Evolutionary conservation across 2,888 invertebrate genomes (phyloP).

Genomic region (Eupithecia inturbata): DNA sequence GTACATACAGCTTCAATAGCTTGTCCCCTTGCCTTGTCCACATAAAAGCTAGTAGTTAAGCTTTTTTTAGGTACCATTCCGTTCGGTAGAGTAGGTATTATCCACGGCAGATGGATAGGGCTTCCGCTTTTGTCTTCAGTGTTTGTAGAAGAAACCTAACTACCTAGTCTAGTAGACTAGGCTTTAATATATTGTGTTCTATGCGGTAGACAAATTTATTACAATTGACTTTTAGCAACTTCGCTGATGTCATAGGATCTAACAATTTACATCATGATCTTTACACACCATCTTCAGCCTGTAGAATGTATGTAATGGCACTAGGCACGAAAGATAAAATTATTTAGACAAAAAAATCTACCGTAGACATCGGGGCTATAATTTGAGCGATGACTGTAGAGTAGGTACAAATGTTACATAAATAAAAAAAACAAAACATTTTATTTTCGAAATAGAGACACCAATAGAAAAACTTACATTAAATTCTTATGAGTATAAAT

Average conservation of each 20-base stretch:
- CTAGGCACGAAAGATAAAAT: neutral
- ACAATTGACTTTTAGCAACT: constrained; percentile 5
- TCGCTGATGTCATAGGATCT: constrained; percentile 14
- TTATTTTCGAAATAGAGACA: no score
- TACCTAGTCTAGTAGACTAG: neutral
- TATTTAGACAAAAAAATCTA: neutral
- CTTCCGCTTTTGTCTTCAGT: neutral
- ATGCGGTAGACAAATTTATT: neutral
- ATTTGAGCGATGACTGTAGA: no score
- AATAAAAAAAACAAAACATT: no score
- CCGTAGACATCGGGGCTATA: neutral
- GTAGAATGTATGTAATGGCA: neutral
- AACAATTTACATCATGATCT: neutral
- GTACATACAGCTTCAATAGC: constrained; percentile 12
- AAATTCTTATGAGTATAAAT: no score
- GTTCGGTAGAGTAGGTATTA: no score
- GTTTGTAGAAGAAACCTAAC: neutral
- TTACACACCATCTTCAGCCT: neutral
- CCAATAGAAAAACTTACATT: no score
- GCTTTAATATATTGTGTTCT: neutral
- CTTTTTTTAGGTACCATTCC: no score
- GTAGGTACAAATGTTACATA: no score
- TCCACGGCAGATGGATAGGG: neutral
- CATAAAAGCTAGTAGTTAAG: neutral
- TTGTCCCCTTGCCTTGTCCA: neutral